These are phyloP conservation scores for Dinomys branickii DNA, from an alignment of 2,113 vertebrate species.

Conservation along the genomic window DNA sequence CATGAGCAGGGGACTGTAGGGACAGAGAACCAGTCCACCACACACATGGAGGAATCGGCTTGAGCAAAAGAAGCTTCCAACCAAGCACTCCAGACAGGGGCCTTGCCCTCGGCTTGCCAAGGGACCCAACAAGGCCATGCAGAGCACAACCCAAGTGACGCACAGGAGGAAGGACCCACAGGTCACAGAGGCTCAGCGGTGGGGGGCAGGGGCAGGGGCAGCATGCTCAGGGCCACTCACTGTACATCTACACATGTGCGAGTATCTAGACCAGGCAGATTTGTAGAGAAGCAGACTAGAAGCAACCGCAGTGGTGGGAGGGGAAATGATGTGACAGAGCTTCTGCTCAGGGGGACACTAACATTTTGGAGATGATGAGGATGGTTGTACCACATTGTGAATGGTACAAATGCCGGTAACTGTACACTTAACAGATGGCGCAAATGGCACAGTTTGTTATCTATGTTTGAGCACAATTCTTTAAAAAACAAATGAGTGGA, in stretches of 20 bases:
- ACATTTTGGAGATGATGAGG: background rate
- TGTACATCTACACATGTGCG: rapidly evolving
- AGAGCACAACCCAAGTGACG: background rate
- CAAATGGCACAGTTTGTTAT: background rate
- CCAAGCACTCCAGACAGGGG: background rate
- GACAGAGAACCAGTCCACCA: background rate
- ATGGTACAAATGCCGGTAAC: background rate
- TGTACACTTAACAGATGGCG: background rate
- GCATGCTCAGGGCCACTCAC: background rate
- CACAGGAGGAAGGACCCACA: background rate
- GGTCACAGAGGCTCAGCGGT: background rate
- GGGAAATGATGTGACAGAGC: rapidly evolving
- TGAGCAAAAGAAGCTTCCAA: background rate
- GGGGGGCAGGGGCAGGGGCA: rapidly evolving
- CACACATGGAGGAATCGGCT: background rate
- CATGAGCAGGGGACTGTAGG: no score
- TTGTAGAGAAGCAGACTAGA: background rate
- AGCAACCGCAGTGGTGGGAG: no score
- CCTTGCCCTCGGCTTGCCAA: background rate
- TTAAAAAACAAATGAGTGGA: background rate
- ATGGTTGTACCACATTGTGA: background rate
- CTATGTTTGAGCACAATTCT: background rate
- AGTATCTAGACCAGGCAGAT: no score
- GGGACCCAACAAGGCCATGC: background rate
- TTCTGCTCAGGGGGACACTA: background rate